Conservation (phyloP, 2,113 vertebrate species). For the Entomyzon cyanotis region DNA sequence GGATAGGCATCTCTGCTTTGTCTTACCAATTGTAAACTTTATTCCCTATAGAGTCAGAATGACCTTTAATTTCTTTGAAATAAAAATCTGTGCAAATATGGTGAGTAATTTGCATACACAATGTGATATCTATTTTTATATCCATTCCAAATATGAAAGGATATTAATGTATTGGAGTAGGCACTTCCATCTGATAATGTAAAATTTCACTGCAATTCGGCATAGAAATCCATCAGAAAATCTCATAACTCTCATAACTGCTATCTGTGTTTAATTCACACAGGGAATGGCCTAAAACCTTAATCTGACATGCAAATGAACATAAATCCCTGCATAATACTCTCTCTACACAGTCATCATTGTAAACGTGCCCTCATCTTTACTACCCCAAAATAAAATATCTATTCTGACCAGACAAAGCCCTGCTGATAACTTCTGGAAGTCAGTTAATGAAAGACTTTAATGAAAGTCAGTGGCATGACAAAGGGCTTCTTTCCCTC, state of each 20-base stretch:
- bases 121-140: neutral
- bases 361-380: neutral
- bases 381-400: neutral
- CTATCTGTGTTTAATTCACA: neutral
- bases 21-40: neutral
- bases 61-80: constrained; percentile 5
- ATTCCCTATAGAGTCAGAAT: neutral
- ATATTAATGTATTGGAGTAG: neutral
- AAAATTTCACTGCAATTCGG: neutral
- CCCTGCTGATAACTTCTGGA: neutral
- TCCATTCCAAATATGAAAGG: neutral
- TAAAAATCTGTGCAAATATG: neutral
- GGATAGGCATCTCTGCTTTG: neutral
- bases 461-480: neutral
- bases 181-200: neutral
- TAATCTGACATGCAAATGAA: neutral
- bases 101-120: neutral
- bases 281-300: neutral
- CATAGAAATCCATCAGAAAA: neutral
- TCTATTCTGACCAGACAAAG: neutral
- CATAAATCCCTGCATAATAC: constrained; percentile 11
- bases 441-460: neutral
- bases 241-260: neutral
- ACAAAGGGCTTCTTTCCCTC: neutral
- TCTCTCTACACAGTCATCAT: neutral